phyloP scores from a whole-genome alignment of 2,113 vertebrate genomes.

The Psammodynastes pulverulentus region DNA sequence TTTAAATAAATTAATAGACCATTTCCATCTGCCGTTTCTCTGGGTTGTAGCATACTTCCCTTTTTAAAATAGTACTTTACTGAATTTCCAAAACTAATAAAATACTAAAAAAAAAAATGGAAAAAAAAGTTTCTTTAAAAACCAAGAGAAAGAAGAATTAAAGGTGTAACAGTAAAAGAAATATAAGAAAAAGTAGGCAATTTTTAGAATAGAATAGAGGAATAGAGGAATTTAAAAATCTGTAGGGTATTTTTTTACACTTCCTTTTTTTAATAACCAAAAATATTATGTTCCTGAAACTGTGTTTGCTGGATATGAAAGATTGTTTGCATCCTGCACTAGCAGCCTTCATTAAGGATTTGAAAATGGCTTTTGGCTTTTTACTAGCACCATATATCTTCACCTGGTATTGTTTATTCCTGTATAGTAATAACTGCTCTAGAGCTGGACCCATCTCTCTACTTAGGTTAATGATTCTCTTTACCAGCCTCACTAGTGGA shows the following conservation, averaged over 20 bases:
- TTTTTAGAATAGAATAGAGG: background rate
- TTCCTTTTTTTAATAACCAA: background rate
- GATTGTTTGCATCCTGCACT: rapidly evolving
- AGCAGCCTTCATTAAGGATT: background rate
- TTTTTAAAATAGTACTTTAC: background rate
- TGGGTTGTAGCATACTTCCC: background rate
- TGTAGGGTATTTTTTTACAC: background rate
- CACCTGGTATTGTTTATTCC: background rate
- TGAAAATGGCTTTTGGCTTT: background rate
- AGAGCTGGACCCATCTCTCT: background rate
- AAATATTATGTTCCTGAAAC: background rate
- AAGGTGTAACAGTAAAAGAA: background rate
- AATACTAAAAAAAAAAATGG: background rate
- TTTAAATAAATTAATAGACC: background rate
- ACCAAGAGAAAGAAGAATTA: background rate
- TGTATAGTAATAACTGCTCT: background rate
- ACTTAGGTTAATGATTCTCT: slow-evolving; percentile 43
- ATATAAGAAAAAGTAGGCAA: background rate
- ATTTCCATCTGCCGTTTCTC: background rate
- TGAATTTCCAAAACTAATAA: background rate
- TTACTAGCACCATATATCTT: background rate
- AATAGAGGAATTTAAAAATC: background rate
- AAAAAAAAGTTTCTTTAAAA: background rate
- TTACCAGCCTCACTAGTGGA: background rate
- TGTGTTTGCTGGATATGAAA: background rate